A percentile compares a stretch with the other conserved stretches of the same genome.
These are phyloP conservation scores for Zophobas atratus DNA, from an alignment of 1,140 invertebrate genomes.

Conservation along the genomic window DNA sequence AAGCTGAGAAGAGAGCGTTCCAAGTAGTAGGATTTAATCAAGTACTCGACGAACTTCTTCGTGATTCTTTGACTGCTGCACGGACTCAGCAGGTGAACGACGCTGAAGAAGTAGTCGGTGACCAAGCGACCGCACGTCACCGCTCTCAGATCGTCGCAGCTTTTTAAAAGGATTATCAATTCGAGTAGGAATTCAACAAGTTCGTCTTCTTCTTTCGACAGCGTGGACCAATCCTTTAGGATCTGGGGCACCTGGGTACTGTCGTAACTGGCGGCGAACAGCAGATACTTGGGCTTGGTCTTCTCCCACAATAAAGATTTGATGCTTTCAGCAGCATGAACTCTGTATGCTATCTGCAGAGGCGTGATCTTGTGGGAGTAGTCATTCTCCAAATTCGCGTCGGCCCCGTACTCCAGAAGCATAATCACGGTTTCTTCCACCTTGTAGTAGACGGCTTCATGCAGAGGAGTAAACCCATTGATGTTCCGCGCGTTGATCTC, in stretches of 20 bases:
- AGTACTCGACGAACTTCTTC: no score
- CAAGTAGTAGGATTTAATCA: background rate
- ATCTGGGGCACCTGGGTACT: background rate
- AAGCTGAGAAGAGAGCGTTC: background rate
- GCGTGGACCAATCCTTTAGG: background rate
- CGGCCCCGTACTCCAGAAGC: background rate
- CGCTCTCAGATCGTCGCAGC: no score
- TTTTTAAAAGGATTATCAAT: no score
- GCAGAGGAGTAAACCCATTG: background rate
- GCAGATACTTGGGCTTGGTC: background rate
- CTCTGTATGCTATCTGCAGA: background rate
- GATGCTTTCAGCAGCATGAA: background rate
- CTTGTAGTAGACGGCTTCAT: background rate
- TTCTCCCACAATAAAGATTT: background rate
- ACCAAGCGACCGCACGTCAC: no score
- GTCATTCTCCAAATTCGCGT: background rate
- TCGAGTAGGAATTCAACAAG: no score
- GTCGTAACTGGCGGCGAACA: background rate
- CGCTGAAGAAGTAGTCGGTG: no score
- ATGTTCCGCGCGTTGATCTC: background rate
- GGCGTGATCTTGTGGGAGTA: background rate
- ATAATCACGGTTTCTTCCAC: background rate
- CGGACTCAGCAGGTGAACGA: no score
- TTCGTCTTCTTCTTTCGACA: no score
- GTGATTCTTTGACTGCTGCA: no score